Conservation (phyloP, 2,113 vertebrate genomes). For the Podilymbus podiceps region DNA sequence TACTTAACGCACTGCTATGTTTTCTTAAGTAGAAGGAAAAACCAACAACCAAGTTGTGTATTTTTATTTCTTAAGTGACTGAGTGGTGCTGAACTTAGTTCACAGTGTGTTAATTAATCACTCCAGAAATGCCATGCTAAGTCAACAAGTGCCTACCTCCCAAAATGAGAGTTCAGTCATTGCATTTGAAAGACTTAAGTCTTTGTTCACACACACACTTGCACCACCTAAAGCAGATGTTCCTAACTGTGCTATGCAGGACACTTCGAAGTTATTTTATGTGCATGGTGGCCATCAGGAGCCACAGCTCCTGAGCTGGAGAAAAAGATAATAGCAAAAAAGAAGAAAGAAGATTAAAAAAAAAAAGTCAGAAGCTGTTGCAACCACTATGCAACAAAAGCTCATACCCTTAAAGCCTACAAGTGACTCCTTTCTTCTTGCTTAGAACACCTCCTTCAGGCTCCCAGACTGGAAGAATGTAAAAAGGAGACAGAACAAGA, state of each 20-base stretch:
- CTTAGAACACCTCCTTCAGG: not conserved
- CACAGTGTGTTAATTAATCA: not conserved
- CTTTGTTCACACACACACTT: not conserved
- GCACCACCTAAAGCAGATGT: not conserved
- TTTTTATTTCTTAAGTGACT: not conserved
- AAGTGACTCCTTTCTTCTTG: not conserved
- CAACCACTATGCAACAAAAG: not conserved
- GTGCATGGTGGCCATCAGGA: not conserved
- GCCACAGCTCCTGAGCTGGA: not conserved
- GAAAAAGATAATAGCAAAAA: too few relatives aligned
- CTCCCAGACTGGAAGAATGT: not conserved
- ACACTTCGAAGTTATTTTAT: not conserved
- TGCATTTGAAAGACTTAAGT: not conserved
- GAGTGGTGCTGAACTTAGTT: not conserved
- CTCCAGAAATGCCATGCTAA: not conserved
- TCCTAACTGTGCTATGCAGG: not conserved
- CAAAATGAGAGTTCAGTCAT: not conserved
- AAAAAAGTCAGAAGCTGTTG: not conserved
- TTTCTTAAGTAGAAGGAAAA: constrained; percentile 33
- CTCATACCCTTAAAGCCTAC: not conserved
- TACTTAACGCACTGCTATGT: not conserved
- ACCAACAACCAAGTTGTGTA: not conserved
- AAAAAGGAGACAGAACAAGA: not conserved
- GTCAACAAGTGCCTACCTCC: not conserved
- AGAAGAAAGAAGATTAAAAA: too few relatives aligned